phyloP scores from a whole-genome alignment of 2,888 invertebrate species.

The Apotomis capreana region DNA sequence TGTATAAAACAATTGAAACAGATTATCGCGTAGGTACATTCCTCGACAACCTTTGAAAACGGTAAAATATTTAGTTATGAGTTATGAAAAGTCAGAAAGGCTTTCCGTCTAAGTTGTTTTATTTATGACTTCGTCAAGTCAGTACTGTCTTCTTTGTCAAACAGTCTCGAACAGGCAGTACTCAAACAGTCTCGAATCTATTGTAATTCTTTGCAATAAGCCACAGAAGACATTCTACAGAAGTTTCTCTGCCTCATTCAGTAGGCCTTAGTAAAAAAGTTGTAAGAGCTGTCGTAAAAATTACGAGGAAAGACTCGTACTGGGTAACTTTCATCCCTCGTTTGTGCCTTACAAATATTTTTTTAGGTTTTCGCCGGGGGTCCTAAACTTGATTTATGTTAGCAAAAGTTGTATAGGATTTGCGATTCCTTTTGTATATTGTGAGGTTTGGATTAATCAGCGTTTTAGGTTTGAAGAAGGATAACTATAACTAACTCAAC shows the following conservation, averaged over 20 bases:
- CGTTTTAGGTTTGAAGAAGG: neutral
- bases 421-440: slow-evolving; percentile 4
- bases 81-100: too few species aligned
- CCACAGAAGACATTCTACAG: neutral
- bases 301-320: neutral
- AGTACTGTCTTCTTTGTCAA: too few species aligned
- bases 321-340: slow-evolving; percentile 18
- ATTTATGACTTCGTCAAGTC: too few species aligned
- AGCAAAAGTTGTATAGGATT: neutral
- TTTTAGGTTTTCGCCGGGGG: neutral
- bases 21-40: too few species aligned
- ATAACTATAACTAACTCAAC: neutral
- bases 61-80: too few species aligned
- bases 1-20: too few species aligned
- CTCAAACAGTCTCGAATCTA: too few species aligned
- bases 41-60: too few species aligned
- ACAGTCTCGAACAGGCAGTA: too few species aligned
- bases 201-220: neutral
- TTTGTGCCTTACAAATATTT: slow-evolving; percentile 19
- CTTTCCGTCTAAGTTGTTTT: too few species aligned
- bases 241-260: neutral
- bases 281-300: slow-evolving; percentile 3
- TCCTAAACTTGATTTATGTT: slow-evolving; percentile 24
- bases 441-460: neutral
- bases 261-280: neutral